Conservation (phyloP, 64 coral and sea anemone genomes). For the Montipora cactus region DNA sequence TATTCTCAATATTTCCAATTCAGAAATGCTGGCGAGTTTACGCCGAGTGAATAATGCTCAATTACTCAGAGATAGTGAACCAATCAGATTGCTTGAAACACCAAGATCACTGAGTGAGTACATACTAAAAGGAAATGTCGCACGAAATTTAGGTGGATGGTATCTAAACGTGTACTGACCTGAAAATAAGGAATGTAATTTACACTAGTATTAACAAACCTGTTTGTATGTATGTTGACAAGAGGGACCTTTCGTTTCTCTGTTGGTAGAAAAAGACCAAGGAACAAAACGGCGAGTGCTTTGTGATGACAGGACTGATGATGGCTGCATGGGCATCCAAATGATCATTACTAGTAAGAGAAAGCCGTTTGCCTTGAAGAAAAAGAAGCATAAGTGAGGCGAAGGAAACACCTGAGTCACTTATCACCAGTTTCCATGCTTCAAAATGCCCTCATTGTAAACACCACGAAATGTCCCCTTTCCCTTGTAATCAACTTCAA, state of each 20-base stretch:
- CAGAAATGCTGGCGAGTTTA: no score
- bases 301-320: constrained; percentile 31
- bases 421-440: no score
- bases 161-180: background rate
- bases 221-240: constrained; percentile 59
- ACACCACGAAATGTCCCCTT: no score
- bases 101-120: no score
- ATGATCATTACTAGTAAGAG: constrained; percentile 4
- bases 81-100: no score
- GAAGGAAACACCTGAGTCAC: no score
- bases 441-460: no score
- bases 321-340: constrained; percentile 58
- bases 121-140: no score
- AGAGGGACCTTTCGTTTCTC: constrained; percentile 11
- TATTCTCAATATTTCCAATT: no score
- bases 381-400: background rate
- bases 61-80: no score
- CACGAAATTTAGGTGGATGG: background rate
- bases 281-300: constrained; percentile 28
- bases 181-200: background rate
- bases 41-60: no score
- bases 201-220: background rate
- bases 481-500: no score
- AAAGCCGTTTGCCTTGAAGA: constrained; percentile 59
- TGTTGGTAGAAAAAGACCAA: constrained; percentile 64